Conservation (phyloP, 2,113 vertebrate species). For the Myiagra hebetior region DNA sequence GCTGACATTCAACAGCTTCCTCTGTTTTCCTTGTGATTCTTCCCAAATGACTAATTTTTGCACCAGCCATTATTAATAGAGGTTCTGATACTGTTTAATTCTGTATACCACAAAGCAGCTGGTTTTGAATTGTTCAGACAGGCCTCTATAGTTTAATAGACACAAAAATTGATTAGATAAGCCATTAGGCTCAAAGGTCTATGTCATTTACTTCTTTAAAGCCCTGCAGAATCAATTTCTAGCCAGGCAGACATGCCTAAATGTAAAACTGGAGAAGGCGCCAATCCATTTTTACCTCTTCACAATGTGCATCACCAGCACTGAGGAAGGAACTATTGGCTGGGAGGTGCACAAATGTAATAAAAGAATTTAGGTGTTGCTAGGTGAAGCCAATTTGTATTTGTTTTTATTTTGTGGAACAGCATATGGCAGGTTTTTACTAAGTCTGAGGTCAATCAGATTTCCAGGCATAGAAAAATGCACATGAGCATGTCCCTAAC, state of each 20-base stretch:
- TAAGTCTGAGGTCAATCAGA: not conserved
- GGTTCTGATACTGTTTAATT: not conserved
- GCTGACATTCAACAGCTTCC: not conserved
- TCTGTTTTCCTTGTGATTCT: not conserved
- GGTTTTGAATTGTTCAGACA: not conserved
- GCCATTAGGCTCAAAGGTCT: not conserved
- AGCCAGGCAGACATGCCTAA: not conserved
- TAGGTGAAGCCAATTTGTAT: not conserved
- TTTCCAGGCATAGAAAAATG: not conserved
- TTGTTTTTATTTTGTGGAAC: not conserved
- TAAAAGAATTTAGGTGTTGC: not conserved
- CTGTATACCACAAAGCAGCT: not conserved
- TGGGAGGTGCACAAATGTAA: not conserved
- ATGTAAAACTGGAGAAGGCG: not conserved
- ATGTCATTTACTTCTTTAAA: not conserved
- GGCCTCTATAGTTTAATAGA: not conserved
- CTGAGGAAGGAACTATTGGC: not conserved
- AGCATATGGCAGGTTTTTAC: not conserved
- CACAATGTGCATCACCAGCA: not conserved
- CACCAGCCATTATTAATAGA: not conserved
- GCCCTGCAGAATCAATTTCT: not conserved
- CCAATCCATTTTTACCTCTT: not conserved
- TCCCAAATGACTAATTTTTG: not conserved
- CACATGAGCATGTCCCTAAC: not conserved
- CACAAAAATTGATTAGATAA: slow-evolving; percentile 3